phyloP scores from a whole-genome alignment of 2,888 invertebrate genomes.

The Oligia fasciuncula region DNA sequence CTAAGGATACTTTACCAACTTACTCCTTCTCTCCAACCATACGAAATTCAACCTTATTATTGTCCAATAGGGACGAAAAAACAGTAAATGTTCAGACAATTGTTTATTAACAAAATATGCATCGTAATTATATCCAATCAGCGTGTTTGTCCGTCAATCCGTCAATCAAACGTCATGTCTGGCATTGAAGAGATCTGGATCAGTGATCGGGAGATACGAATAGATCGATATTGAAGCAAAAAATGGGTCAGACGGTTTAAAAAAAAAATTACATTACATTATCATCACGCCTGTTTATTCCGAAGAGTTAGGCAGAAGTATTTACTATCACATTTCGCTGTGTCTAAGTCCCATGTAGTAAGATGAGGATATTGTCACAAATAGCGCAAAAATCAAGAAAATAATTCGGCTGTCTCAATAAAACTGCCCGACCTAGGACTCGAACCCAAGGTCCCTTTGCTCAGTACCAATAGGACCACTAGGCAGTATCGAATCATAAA shows the following conservation, averaged over 20 bases:
- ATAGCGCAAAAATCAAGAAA: not conserved
- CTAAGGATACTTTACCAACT: constrained; percentile 47
- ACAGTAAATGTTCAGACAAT: constrained; percentile 63
- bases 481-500: constrained; percentile 23
- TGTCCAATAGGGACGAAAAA: not conserved
- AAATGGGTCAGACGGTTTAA: constrained; percentile 69
- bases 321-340: not conserved
- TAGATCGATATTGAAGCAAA: constrained; percentile 71
- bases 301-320: not conserved
- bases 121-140: constrained; percentile 88
- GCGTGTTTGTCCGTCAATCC: constrained; percentile 83
- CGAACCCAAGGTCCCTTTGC: not conserved
- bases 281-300: constrained; percentile 4
- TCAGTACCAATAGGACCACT: not conserved
- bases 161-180: constrained; percentile 80
- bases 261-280: constrained; percentile 49
- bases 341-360: not conserved
- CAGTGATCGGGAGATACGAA: constrained; percentile 75
- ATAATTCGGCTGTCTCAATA: not conserved
- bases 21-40: not conserved
- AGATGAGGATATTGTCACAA: not conserved
- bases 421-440: not conserved
- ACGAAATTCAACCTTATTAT: constrained; percentile 45
- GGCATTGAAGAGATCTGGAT: constrained; percentile 78
- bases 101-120: constrained; percentile 84